These are phyloP conservation scores for Glyphotaelius pellucidus DNA, from an alignment of 2,888 invertebrate genomes.

Conservation along the genomic window DNA sequence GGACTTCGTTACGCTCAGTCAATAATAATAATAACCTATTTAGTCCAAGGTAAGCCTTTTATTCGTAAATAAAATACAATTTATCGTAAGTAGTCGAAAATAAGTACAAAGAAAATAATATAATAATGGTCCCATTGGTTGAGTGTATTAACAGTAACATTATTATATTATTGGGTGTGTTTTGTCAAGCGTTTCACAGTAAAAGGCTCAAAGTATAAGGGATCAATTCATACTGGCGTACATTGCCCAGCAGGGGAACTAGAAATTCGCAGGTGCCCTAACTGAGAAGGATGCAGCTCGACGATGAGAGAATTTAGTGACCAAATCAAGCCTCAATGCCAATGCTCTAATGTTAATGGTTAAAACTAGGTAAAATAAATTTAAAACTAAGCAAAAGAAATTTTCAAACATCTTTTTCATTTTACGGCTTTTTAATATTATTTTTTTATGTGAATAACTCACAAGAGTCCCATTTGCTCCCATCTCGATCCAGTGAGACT, in stretches of 20 bases:
- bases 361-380: too few species aligned
- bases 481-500: too few species aligned
- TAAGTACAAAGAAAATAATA: not conserved
- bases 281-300: not conserved
- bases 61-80: not conserved
- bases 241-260: not conserved
- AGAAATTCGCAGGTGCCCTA: not conserved
- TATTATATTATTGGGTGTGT: not conserved
- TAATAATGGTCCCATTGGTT: not conserved
- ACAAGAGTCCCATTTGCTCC: too few species aligned
- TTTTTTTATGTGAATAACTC: too few species aligned
- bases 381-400: too few species aligned
- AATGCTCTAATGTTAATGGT: too few species aligned
- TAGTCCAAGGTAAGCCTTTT: not conserved
- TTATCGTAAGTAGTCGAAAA: not conserved
- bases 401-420: too few species aligned
- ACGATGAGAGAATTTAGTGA: not conserved
- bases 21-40: not conserved
- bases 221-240: not conserved
- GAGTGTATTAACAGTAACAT: not conserved
- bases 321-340: too few species aligned
- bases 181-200: not conserved
- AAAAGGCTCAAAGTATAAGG: not conserved
- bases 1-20: too few species aligned
- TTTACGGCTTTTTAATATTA: too few species aligned